Conservation (phyloP, 2,113 vertebrate species). For the Lates calcarifer region DNA sequence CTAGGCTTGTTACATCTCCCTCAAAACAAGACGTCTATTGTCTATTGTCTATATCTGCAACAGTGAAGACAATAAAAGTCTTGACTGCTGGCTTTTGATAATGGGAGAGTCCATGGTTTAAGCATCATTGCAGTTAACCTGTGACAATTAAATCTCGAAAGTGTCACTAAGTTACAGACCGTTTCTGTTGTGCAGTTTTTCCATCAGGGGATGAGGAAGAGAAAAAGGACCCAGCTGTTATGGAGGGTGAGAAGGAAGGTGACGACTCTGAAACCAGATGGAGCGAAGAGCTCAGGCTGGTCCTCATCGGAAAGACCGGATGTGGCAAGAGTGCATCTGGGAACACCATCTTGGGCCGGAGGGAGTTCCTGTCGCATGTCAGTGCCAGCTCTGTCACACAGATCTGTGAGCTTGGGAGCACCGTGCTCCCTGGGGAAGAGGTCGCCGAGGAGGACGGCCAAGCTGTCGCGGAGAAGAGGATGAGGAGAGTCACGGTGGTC, state of each 20-base stretch:
- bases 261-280: conserved; percentile 27
- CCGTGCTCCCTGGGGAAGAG: conserved; percentile 56
- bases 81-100: background rate
- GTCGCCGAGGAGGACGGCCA: background rate
- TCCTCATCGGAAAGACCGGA: conserved; percentile 84
- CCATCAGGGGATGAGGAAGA: conserved; percentile 19
- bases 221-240: conserved; percentile 4
- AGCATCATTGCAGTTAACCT: background rate
- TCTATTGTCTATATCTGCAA: background rate
- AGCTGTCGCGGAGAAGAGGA: conserved; percentile 6
- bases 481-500: conserved; percentile 73
- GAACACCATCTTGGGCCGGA: conserved; percentile 84
- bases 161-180: background rate
- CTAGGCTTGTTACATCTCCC: background rate
- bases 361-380: conserved; percentile 77
- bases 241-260: conserved; percentile 33
- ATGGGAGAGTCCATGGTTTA: background rate
- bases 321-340: conserved; percentile 85
- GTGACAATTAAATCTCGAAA: background rate
- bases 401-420: conserved; percentile 69
- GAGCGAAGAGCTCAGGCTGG: conserved; percentile 78
- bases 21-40: no score
- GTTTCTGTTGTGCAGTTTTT: conserved; percentile 4
- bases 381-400: conserved; percentile 81
- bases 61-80: background rate